These are phyloP conservation scores for Dicaeum eximium DNA, from an alignment of 2,113 vertebrate species.

Conservation along the genomic window DNA sequence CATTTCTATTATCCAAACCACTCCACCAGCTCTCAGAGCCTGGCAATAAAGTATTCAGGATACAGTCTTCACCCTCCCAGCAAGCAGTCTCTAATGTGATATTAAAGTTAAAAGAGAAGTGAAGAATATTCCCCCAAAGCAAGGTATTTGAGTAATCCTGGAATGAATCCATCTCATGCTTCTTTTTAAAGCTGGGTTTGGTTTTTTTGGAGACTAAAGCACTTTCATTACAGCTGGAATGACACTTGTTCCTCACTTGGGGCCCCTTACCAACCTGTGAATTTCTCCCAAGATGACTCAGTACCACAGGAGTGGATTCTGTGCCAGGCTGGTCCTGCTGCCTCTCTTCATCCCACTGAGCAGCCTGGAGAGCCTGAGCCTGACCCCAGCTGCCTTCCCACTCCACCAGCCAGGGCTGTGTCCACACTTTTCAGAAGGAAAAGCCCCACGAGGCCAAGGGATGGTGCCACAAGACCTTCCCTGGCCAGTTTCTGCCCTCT, in stretches of 20 bases:
- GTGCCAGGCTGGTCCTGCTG: background rate
- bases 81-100: slow-evolving; percentile 62
- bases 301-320: background rate
- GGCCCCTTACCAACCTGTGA: background rate
- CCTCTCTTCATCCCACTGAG: background rate
- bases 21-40: slow-evolving; percentile 43
- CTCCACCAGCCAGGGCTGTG: background rate
- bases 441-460: background rate
- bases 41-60: slow-evolving; percentile 54
- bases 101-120: slow-evolving; percentile 66
- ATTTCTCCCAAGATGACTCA: background rate
- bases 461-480: background rate
- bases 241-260: background rate
- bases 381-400: background rate
- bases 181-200: slow-evolving; percentile 17
- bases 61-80: slow-evolving; percentile 14
- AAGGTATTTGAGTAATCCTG: slow-evolving; percentile 55
- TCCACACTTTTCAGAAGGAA: background rate
- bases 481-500: background rate
- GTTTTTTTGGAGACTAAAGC: background rate
- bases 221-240: background rate
- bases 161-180: slow-evolving; percentile 50
- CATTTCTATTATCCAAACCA: slow-evolving; percentile 60
- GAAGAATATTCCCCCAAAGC: slow-evolving; percentile 61
- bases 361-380: background rate